Evolutionary conservation across 2,113 vertebrate species (phyloP), one percentile per base, ranked within the genome.

Genomic region (Puma concolor): DNA sequence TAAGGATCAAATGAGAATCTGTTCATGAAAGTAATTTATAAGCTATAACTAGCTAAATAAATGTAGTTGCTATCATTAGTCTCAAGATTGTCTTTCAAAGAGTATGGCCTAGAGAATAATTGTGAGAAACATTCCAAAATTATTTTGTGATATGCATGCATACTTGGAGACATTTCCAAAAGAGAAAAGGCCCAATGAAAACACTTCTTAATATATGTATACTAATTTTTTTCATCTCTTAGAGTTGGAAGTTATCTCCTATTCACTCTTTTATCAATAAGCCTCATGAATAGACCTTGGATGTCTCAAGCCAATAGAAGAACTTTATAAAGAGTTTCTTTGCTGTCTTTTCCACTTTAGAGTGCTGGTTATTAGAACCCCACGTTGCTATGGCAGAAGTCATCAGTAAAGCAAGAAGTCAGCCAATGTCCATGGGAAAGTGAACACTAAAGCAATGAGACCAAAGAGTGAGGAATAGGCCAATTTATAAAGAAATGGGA

Each of bases 1-100:
- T 80, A 48, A 95, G 29, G 50, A 84, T 83, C 81, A 91, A 79
- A 95, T 93, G 76, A 94, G n/a, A 96, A 86, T 52, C 44, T 92
- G 44, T 88, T 95, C 44, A 77, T 60, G 50, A 95, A 69, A 95
- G 41, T 74, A 88, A 95, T 79, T 50, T 90, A 15, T 60, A 90
- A 92, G 88, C 36, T 67, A 25, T 63, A 94, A 92, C 57, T 81
- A 82, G 50, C 52, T 60, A 96, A 95, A 72, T 80, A 88, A 94
- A 94, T 52, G 21, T 66, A 87, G 82, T 66, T 96, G 29, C 52
- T 80, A 94, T 54, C 69, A 44, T 66, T 94, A 72, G 38, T 57
- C 25, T 74, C 23, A 93, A 87, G 44, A 80, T 13, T 48, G 60
- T 66, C 80, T 86, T 93, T 94, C 74, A 80, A 84, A 79, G 36